These are phyloP conservation scores for Cephus nigrinus DNA, from an alignment of 2,888 invertebrate species.

Conservation along the genomic window DNA sequence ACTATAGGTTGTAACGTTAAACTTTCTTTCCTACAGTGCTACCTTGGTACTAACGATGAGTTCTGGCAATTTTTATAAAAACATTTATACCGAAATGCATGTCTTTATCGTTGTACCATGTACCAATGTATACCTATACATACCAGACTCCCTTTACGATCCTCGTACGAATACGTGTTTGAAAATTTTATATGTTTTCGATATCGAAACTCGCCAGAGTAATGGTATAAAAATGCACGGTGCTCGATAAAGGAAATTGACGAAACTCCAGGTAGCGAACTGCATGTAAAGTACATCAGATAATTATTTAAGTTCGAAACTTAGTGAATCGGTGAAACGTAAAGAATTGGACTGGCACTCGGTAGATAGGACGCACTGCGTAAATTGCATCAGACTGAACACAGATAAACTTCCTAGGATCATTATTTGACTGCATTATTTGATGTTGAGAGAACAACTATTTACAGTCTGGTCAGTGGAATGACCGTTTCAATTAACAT, in stretches of 20 bases:
- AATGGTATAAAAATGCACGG: too few relatives aligned
- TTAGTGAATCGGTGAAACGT: not conserved
- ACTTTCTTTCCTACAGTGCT: not conserved
- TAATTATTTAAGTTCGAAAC: not conserved
- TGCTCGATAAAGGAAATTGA: too few relatives aligned
- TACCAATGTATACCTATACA: not conserved
- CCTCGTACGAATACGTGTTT: not conserved
- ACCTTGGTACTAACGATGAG: not conserved
- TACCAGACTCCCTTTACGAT: not conserved
- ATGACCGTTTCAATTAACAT: slow-evolving; percentile 33
- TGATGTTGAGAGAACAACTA: slow-evolving; percentile 26
- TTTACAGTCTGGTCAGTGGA: slow-evolving; percentile 16
- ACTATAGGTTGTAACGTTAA: slow-evolving; percentile 17
- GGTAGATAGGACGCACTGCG: not conserved
- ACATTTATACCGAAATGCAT: not conserved
- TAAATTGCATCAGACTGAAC: not conserved
- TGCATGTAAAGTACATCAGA: not conserved
- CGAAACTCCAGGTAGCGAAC: not conserved
- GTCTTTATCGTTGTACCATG: not conserved
- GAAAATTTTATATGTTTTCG: not conserved
- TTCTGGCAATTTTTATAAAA: not conserved
- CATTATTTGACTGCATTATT: slow-evolving; percentile 23
- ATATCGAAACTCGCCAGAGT: not conserved
- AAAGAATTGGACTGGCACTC: not conserved
- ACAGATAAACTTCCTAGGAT: not conserved